Evolutionary conservation across 92 coral and sea anemone species (phyloP).

Genomic region (Meandrina meandrites): DNA sequence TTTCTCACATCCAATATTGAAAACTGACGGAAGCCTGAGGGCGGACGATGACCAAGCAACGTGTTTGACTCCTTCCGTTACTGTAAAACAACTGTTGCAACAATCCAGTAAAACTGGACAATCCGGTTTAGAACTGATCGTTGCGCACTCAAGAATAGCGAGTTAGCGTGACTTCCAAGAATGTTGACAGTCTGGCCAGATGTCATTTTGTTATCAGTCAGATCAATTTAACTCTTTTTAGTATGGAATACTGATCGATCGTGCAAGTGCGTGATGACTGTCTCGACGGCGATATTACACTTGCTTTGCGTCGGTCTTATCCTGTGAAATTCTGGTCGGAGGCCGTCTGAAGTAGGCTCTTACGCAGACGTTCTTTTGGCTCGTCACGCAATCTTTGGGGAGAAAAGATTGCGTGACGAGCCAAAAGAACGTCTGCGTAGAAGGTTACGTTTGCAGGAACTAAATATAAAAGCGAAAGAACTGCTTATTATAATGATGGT

Average conservation of each 20-base stretch:
- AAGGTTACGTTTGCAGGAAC: too few species aligned
- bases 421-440: too few species aligned
- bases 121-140: not conserved
- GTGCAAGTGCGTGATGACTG: not conserved
- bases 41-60: not conserved
- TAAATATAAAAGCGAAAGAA: too few species aligned
- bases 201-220: not conserved
- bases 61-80: not conserved
- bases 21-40: not conserved
- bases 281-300: not conserved
- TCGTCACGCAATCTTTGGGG: too few species aligned
- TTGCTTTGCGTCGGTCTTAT: not conserved
- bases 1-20: not conserved
- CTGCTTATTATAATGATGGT: too few species aligned
- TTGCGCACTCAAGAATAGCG: not conserved
- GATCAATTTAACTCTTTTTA: not conserved
- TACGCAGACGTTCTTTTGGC: too few species aligned
- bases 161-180: not conserved
- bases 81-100: not conserved
- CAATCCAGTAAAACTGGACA: not conserved
- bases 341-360: not conserved
- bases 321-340: not conserved
- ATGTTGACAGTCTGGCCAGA: not conserved
- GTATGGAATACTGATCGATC: not conserved
- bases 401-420: too few species aligned